Conservation (phyloP, 2,797 vertebrate genomes). For the Pipistrellus kuhlii region DNA sequence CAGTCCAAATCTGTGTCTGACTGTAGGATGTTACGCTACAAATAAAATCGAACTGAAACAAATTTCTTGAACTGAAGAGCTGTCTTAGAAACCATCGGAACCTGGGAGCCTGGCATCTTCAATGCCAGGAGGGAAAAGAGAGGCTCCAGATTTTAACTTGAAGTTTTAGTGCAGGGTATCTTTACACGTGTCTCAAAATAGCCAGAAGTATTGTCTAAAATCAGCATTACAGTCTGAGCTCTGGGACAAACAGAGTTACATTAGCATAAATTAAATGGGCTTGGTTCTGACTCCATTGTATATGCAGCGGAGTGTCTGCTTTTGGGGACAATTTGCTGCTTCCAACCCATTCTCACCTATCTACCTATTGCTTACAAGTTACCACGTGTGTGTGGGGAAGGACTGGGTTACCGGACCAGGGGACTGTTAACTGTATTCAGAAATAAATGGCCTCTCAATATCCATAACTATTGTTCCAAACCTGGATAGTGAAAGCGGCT, state of each 20-base stretch:
- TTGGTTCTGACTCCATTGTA: neutral
- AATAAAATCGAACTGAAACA: constrained; percentile 20
- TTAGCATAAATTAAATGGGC: neutral
- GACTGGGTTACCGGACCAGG: neutral
- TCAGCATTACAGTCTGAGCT: neutral
- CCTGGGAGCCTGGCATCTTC: neutral
- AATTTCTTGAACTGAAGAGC: neutral
- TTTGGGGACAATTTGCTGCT: neutral
- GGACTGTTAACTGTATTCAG: neutral
- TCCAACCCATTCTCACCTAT: neutral
- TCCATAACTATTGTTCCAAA: neutral
- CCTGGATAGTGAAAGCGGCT: neutral
- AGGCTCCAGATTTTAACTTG: neutral
- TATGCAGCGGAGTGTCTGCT: neutral
- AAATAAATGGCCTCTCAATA: constrained; percentile 24
- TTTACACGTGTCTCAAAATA: neutral
- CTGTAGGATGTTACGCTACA: neutral
- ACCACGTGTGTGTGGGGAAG: neutral
- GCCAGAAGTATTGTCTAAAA: neutral
- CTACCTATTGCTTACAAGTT: neutral
- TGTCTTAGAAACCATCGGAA: constrained; percentile 16
- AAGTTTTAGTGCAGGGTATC: neutral
- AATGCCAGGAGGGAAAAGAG: neutral
- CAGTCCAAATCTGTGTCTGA: neutral
- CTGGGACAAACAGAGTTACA: neutral